phyloP scores from a whole-genome alignment of 1,140 invertebrate species.

The Colletes gigas region DNA sequence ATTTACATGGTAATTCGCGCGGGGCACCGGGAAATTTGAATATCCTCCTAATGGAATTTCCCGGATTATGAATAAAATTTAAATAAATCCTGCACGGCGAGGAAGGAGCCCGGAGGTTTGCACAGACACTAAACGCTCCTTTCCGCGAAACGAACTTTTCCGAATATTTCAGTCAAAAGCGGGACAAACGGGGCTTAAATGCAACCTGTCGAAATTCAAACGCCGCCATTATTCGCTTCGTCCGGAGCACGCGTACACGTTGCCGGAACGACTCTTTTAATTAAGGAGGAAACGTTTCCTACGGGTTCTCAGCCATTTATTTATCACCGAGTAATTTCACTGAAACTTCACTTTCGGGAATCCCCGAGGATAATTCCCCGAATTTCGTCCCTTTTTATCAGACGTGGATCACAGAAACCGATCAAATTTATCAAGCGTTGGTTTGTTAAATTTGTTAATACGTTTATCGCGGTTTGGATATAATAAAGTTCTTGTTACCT shows the following conservation, averaged over 20 bases:
- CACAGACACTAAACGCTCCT: background rate
- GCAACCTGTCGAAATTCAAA: slow-evolving; percentile 2
- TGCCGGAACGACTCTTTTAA: background rate
- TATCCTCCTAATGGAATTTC: no score
- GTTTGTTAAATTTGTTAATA: no score
- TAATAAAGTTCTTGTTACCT: slow-evolving; percentile 51
- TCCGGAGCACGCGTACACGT: background rate
- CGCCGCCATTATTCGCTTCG: background rate
- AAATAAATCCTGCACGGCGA: background rate
- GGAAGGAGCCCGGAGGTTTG: background rate
- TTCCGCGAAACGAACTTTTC: background rate
- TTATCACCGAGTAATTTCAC: background rate
- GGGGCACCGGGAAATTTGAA: no score
- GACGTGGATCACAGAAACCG: background rate
- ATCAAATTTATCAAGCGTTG: background rate
- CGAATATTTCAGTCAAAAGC: background rate
- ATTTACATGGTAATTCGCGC: no score
- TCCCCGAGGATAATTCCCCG: background rate
- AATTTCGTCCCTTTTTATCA: background rate
- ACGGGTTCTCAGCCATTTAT: background rate
- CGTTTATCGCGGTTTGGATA: background rate
- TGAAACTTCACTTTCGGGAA: background rate
- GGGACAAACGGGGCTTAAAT: background rate
- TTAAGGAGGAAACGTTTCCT: background rate
- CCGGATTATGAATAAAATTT: background rate